A percentile compares a stretch with the other conserved stretches of the same genome.
These are phyloP conservation scores for Poeciliopsis prolifica DNA, from an alignment of 2,113 vertebrate genomes.

Conservation along the genomic window DNA sequence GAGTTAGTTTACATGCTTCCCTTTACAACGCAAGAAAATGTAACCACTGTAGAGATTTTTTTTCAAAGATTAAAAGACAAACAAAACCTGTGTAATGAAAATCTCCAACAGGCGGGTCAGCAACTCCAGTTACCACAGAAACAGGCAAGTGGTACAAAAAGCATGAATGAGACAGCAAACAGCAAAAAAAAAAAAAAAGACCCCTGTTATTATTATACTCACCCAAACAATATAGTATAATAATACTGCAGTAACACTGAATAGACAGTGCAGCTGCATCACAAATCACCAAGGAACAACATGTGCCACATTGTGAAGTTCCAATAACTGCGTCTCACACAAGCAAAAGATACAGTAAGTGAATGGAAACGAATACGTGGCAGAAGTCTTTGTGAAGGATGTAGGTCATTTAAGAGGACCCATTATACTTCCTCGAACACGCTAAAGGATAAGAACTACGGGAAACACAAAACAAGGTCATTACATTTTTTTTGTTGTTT, in stretches of 20 bases:
- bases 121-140: constrained; percentile 76
- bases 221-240: constrained; percentile 14
- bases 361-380: constrained; percentile 1
- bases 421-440: no score
- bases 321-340: background rate
- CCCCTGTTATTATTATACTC: constrained; percentile 27
- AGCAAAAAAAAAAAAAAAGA: background rate
- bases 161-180: constrained; percentile 55
- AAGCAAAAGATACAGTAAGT: background rate
- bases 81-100: constrained; percentile 18
- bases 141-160: constrained; percentile 72
- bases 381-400: background rate
- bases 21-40: background rate
- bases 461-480: no score
- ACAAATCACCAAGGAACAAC: constrained; percentile 39
- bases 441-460: no score
- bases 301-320: constrained; percentile 25
- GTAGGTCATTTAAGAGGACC: constrained; percentile 18
- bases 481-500: no score
- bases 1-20: background rate
- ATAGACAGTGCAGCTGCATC: constrained; percentile 21
- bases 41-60: constrained; percentile 7
- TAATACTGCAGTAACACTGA: constrained; percentile 12
- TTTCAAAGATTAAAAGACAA: background rate
- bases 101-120: constrained; percentile 53